phyloP scores from a whole-genome alignment of 2,888 invertebrate species.

The Cosmopolites sordidus region DNA sequence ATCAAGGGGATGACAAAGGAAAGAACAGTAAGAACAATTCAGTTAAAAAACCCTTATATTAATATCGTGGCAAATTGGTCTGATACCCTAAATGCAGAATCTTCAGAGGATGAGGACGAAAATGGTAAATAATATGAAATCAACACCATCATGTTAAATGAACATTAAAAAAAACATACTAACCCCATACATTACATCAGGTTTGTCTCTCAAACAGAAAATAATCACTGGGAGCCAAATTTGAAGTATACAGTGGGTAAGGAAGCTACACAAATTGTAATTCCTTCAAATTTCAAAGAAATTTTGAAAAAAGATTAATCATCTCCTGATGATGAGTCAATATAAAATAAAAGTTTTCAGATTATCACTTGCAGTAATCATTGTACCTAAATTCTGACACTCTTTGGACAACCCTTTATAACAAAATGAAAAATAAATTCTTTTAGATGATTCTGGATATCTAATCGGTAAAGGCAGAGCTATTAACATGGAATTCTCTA shows the following conservation, averaged over 20 bases:
- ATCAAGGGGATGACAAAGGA: constrained; percentile 50
- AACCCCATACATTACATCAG: too few relatives aligned
- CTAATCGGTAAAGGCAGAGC: constrained; percentile 17
- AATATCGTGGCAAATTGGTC: constrained; percentile 52
- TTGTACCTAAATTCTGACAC: too few relatives aligned
- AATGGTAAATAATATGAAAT: constrained; percentile 14
- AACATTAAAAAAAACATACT: too few relatives aligned
- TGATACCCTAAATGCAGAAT: constrained; percentile 44
- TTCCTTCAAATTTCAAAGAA: background rate
- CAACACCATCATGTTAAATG: too few relatives aligned
- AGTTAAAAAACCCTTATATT: constrained; percentile 55
- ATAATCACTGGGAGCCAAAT: too few relatives aligned
- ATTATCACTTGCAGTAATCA: too few relatives aligned
- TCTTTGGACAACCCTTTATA: background rate
- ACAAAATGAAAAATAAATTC: background rate
- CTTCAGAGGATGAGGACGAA: constrained; percentile 37
- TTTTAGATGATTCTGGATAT: constrained; percentile 1
- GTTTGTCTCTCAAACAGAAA: too few relatives aligned
- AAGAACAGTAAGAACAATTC: constrained; percentile 51
- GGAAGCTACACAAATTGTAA: too few relatives aligned
- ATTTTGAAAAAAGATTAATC: background rate
- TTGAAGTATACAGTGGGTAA: too few relatives aligned
- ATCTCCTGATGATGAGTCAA: constrained; percentile 3
- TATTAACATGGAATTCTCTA: constrained; percentile 31
- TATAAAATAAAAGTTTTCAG: too few relatives aligned